Base-by-base conservation (phyloP, 2,797 vertebrate species). In the Ambastaia sidthimunki region DNA sequence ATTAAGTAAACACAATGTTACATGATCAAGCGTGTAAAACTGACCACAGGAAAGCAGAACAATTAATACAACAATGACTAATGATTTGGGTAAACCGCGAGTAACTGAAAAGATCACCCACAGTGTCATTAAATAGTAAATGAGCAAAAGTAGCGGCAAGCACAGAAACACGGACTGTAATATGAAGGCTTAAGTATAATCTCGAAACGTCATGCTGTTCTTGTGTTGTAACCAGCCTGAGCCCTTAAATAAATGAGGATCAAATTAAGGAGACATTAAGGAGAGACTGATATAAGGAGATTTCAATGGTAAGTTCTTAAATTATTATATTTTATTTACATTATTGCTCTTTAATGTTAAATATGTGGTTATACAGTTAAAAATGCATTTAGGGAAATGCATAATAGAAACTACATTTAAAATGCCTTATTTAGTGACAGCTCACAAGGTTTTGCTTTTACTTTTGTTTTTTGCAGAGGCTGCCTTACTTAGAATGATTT, bases 61-160 rank as follows among this genome's bases (percentile, higher is more conserved):
- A 69, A 31, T 50, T 41, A 71, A 52, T 44, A 44, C 41, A 62
- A 2, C 28, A 23, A 18, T 19, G 37, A 71, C 21, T 3, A 77
- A 57, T 48, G 21, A 59, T 37, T 69, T 3, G 2, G 18, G 21
- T 44, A 71, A 71, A 65, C 10, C 37, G 7, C 55, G 21, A 60
- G 28, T 52, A 52, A 63, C 50, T 63, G 52, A 57, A 41, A 54
- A 78, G 57, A 71, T 71, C 62, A 63, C 16, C 15, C 2, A 54
- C 57, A 54, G 68, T 55, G 48, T 57, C 55, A 72, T 76, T 54
- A 84, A 84, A 74, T 23, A 78, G 60, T 71, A 68, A 84, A 55
- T 25, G 16, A 78, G 74, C 62, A 70, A 73, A 63, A 31, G 60
- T 19, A 63, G 55, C 57, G 74, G 62, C 4, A 48, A 71, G 47